These are phyloP conservation scores for Eptesicus fuscus DNA, from an alignment of 2,113 vertebrate genomes.

Conservation along the genomic window DNA sequence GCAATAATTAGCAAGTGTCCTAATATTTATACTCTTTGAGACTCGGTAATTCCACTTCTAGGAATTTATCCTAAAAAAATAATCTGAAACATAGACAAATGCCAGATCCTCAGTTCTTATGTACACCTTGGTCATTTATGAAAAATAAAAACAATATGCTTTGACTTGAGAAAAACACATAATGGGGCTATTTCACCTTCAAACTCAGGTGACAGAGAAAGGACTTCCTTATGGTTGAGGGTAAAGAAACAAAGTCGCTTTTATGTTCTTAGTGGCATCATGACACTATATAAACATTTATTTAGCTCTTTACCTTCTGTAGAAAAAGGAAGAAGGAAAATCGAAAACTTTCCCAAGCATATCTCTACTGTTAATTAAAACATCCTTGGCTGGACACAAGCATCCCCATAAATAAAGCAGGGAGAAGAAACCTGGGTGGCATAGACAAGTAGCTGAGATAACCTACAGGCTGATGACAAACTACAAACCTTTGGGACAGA, in stretches of 20 bases:
- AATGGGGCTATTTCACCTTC: neutral
- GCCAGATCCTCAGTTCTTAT: neutral
- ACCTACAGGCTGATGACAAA: neutral
- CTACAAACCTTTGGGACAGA: neutral
- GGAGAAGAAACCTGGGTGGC: neutral
- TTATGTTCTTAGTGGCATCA: neutral
- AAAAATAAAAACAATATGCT: neutral
- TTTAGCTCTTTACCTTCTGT: neutral
- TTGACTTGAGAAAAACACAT: slow-evolving; percentile 1
- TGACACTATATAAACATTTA: neutral
- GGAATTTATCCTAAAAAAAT: neutral
- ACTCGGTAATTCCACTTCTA: neutral
- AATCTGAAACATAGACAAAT: neutral
- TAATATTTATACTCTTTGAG: neutral
- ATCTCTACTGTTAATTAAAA: neutral
- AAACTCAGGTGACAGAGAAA: neutral
- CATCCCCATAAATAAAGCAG: neutral
- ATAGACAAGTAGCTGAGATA: neutral
- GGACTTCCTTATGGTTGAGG: neutral
- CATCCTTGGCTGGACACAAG: neutral
- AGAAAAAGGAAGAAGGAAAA: slow-evolving; percentile 2
- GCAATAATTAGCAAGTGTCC: neutral
- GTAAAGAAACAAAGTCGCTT: neutral
- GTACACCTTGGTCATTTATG: neutral
- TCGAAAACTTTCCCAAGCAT: neutral